Evolutionary conservation across 2,113 vertebrate genomes (phyloP).

Genomic region (Cyanoramphus novaezelandiae): DNA sequence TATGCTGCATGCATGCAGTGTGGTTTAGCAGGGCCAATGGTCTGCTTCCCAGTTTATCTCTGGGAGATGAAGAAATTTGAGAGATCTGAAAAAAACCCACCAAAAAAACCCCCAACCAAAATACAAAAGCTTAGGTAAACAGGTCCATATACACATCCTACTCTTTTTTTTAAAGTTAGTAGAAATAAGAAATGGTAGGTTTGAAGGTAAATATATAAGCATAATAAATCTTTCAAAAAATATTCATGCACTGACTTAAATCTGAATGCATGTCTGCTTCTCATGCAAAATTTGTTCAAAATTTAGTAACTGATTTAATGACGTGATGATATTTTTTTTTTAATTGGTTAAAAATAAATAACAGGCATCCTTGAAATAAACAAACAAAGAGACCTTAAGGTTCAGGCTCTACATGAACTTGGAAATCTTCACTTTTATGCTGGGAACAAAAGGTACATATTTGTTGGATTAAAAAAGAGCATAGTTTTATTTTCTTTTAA

Average conservation of each 20-base stretch:
- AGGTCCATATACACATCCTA: neutral
- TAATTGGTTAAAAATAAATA: constrained; percentile 52
- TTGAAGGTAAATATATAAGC: neutral
- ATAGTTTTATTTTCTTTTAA: neutral
- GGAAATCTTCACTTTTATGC: constrained; percentile 88
- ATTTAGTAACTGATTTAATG: neutral
- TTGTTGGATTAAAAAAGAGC: neutral
- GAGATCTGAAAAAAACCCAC: neutral
- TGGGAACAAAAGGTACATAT: constrained; percentile 83
- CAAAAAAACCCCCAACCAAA: neutral
- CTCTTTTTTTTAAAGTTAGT: neutral
- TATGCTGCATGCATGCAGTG: neutral
- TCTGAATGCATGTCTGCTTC: neutral
- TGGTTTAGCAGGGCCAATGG: neutral
- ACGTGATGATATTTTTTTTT: neutral
- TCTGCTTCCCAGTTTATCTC: neutral
- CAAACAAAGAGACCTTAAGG: constrained; percentile 79
- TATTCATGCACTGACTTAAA: neutral
- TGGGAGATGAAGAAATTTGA: neutral
- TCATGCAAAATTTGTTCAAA: neutral
- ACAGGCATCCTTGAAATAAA: constrained; percentile 84
- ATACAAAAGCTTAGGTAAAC: neutral
- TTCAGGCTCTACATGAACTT: constrained; percentile 87
- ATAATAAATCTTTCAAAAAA: neutral
- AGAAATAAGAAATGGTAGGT: neutral